Base-by-base conservation (phyloP, 2,888 invertebrate genomes). In the Aradus depressus region DNA sequence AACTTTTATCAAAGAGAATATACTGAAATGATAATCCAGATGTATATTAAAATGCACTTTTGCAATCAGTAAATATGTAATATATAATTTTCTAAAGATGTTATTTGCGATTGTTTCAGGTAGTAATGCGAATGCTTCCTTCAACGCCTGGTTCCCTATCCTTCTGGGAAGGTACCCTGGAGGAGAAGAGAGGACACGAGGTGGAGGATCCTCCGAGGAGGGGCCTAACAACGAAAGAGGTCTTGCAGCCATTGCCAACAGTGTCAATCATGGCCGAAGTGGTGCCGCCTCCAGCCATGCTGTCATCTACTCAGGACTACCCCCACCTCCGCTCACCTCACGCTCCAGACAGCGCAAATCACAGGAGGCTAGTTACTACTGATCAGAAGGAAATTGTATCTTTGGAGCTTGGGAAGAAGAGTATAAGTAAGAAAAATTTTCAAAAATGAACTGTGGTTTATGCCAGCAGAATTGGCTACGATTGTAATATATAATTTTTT, bases 211-310 rank as follows among this genome's bases (percentile, higher is more conserved):
- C 52, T 4, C 59, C 5, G 54, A 62, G 38, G 49, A 53, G 26
- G 54, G 56, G 0, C 22, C 61, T 0, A 14, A 16, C 4, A 43
- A 48, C 19, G 53, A 58, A 10, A 4, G 51, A 2, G 56, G 57
- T 18, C 75, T 80, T 10, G 80, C 79, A 0, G 82, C 82, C 2
- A 75, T 83, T 16, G 82, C 83, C 23, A 83, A 83, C 62, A 79
- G 81, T 51, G 82, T 78, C 64, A 81, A 81, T 63, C 81, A 81
- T 0, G 77, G 79, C 2, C 75, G 76, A 57, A 79, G 81, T 3
- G 82, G 82, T 1, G 76, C 81, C 2, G 82, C 82, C 10, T 79
- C 76, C 52, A 81, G 81, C 58, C 80, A 82, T 58, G 82, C 83
- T 1, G 81, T 81, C 1, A 79, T 81, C 1, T 82, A 80, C 62